These are phyloP conservation scores for Perccottus glenii DNA, from an alignment of 2,113 vertebrate genomes.

Conservation along the genomic window DNA sequence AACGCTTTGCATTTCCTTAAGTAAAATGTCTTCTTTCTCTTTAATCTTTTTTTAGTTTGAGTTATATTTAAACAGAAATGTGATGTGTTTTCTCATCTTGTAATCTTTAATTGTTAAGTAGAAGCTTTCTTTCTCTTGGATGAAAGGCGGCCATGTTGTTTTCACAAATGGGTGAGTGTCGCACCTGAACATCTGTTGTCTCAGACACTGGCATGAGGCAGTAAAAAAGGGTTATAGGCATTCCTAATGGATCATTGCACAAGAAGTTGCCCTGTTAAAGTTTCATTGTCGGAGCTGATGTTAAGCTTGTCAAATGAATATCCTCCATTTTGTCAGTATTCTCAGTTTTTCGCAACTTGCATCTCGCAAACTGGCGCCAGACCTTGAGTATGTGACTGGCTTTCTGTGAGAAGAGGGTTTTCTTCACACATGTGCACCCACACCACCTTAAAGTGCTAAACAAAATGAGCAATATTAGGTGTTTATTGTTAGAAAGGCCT, in stretches of 20 bases:
- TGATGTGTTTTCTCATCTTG: not conserved
- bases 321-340: not conserved
- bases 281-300: not conserved
- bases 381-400: conserved; percentile 19
- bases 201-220: conserved; percentile 31
- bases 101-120: conserved; percentile 14
- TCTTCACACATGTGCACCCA: conserved; percentile 23
- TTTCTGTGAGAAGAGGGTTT: not conserved
- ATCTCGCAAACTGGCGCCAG: conserved; percentile 20
- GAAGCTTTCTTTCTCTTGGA: conserved; percentile 16
- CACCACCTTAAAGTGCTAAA: conserved; percentile 34
- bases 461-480: conserved; percentile 30
- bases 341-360: conserved; percentile 22
- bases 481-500: conserved; percentile 32
- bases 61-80: too few relatives aligned
- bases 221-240: conserved; percentile 31
- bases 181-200: conserved; percentile 66
- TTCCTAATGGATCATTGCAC: conserved; percentile 25
- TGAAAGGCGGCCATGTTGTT: conserved; percentile 16
- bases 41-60: too few relatives aligned
- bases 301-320: not conserved
- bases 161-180: conserved; percentile 29
- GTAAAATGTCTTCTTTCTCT: not conserved
- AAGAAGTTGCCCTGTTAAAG: conserved; percentile 10
- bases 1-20: conserved; percentile 2